Evolutionary conservation across 2,888 invertebrate species (phyloP).

Genomic region (Pterostichus madidus): DNA sequence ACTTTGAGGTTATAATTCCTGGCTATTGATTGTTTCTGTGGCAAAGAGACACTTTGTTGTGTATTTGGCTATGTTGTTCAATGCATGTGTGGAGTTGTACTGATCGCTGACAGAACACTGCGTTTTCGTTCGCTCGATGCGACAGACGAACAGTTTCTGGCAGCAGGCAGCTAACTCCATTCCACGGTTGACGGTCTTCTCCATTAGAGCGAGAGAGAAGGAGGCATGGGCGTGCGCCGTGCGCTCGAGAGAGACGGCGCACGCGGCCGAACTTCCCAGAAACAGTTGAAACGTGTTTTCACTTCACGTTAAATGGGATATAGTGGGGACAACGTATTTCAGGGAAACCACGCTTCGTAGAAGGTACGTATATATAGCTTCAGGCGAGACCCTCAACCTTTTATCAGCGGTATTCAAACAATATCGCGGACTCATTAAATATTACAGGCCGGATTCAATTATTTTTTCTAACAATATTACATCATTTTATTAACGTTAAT

Average conservation of each 20-base stretch:
- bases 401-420: conserved; percentile 65
- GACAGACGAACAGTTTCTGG: conserved; percentile 61
- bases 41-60: conserved; percentile 12
- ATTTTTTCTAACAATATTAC: not conserved
- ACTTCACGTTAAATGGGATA: conserved; percentile 74
- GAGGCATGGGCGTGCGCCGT: conserved; percentile 42
- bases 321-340: conserved; percentile 73
- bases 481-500: not conserved
- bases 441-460: conserved; percentile 22
- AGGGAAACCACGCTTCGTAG: conserved; percentile 75
- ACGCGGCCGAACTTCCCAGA: conserved; percentile 72
- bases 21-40: conserved; percentile 35
- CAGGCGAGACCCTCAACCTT: conserved; percentile 70
- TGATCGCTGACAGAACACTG: conserved; percentile 38
- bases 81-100: conserved; percentile 15
- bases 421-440: not conserved
- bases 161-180: conserved; percentile 54
- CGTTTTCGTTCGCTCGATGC: conserved; percentile 34
- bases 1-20: conserved; percentile 55
- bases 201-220: conserved; percentile 66
- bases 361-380: conserved; percentile 72
- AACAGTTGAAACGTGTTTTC: conserved; percentile 75
- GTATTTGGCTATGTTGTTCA: conserved; percentile 26
- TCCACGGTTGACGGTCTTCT: conserved; percentile 57
- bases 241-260: conserved; percentile 66